Evolutionary conservation across 2,888 invertebrate genomes (phyloP).

Genomic region (Adelognathus sp.): DNA sequence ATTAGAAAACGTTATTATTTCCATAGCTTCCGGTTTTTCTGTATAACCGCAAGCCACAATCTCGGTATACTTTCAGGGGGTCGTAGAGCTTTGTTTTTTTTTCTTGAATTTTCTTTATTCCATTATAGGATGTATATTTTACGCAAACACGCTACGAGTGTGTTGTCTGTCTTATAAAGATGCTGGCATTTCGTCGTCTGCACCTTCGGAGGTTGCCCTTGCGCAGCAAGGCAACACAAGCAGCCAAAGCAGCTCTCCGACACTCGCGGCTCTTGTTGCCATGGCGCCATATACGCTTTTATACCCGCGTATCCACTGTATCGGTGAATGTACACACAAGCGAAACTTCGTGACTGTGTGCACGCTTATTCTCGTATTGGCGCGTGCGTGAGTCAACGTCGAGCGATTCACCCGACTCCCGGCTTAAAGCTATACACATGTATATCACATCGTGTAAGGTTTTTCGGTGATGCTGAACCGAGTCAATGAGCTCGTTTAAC

Average conservation of each 20-base stretch:
- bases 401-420: conserved; percentile 16
- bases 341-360: neutral
- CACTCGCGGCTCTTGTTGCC: conserved; percentile 42
- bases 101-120: neutral
- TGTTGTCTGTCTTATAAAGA: too few species aligned
- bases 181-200: conserved; percentile 18
- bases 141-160: too few species aligned
- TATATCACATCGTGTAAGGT: neutral
- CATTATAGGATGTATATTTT: too few species aligned
- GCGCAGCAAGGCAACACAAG: conserved; percentile 36
- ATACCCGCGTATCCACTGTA: conserved; percentile 27
- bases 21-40: neutral
- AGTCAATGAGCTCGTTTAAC: neutral
- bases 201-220: conserved; percentile 40
- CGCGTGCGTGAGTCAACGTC: conserved; percentile 36
- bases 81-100: too few species aligned
- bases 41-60: too few species aligned
- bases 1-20: neutral
- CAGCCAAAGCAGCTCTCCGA: too few species aligned
- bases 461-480: conserved; percentile 27
- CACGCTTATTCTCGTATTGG: conserved; percentile 8
- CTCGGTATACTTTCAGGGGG: too few species aligned
- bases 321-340: conserved; percentile 10
- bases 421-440: conserved; percentile 11
- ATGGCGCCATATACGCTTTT: conserved; percentile 49